These are phyloP conservation scores for Macrosiphum euphorbiae DNA, from an alignment of 2,888 invertebrate genomes.

Conservation along the genomic window DNA sequence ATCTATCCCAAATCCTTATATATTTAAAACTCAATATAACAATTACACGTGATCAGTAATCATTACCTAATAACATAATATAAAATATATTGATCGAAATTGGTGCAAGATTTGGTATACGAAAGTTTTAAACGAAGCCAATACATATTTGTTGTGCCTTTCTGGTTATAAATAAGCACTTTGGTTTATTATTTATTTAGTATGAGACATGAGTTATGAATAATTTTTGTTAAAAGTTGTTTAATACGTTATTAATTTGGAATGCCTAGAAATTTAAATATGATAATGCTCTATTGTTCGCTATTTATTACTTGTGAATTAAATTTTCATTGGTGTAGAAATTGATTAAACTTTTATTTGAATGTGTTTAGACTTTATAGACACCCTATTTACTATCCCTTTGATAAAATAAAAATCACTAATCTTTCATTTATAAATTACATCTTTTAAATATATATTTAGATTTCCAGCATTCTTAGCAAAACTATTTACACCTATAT, in stretches of 20 bases:
- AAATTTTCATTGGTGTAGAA: background rate
- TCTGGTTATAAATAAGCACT: background rate
- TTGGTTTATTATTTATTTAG: background rate
- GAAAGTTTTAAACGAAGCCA: background rate
- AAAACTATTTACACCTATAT: background rate
- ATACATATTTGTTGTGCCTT: background rate
- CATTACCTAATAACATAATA: too few relatives aligned
- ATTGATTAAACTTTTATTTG: background rate
- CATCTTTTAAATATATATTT: background rate
- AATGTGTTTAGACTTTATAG: background rate
- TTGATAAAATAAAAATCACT: background rate
- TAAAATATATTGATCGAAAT: background rate
- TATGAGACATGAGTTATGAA: background rate
- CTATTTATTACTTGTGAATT: background rate
- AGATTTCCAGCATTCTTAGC: background rate
- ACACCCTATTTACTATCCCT: background rate
- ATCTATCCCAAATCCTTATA: background rate
- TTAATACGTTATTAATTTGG: background rate
- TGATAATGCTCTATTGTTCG: conserved; percentile 1
- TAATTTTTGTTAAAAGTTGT: background rate
- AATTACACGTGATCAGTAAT: background rate
- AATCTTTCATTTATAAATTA: background rate
- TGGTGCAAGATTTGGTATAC: background rate
- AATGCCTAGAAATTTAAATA: conserved; percentile 9
- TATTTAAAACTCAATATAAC: background rate